phyloP scores from a whole-genome alignment of 2,888 invertebrate species.

The Protodeltote pygarga region DNA sequence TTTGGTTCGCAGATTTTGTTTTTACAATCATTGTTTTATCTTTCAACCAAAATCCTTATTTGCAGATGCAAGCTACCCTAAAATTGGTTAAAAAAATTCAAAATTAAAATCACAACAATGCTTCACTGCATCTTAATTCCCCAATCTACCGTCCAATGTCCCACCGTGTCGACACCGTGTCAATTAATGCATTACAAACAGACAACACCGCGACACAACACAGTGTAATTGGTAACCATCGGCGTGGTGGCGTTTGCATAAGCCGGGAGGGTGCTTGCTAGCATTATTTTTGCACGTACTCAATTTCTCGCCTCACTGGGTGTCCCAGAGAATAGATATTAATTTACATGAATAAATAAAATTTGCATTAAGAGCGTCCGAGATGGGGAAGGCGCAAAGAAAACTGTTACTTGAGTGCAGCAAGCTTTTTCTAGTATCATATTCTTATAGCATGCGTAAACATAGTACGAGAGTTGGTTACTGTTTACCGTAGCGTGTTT shows the following conservation, averaged over 20 bases:
- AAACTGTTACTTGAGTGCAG: constrained; percentile 71
- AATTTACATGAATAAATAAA: constrained; percentile 87
- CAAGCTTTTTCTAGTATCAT: constrained; percentile 48
- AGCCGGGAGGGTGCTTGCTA: constrained; percentile 54
- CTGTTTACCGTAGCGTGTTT: constrained; percentile 40
- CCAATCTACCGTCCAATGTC: background rate
- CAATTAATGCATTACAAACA: constrained; percentile 15
- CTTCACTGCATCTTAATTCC: background rate
- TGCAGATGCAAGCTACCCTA: too few species aligned
- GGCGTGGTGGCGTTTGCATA: constrained; percentile 72
- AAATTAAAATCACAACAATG: background rate
- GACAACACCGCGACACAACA: constrained; percentile 51
- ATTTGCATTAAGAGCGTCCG: constrained; percentile 84
- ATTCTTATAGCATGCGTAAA: constrained; percentile 48
- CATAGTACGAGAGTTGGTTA: constrained; percentile 28
- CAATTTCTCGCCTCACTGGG: constrained; percentile 84
- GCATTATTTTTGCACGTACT: constrained; percentile 86
- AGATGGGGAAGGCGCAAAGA: constrained; percentile 62
- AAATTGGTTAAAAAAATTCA: background rate
- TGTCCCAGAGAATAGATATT: constrained; percentile 84
- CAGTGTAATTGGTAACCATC: constrained; percentile 74
- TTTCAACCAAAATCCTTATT: too few species aligned
- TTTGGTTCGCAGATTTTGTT: too few species aligned
- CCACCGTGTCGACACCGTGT: constrained; percentile 17
- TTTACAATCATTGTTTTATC: too few species aligned